Conservation (phyloP, 2,797 vertebrate genomes). For the Sebastes glaucus region DNA sequence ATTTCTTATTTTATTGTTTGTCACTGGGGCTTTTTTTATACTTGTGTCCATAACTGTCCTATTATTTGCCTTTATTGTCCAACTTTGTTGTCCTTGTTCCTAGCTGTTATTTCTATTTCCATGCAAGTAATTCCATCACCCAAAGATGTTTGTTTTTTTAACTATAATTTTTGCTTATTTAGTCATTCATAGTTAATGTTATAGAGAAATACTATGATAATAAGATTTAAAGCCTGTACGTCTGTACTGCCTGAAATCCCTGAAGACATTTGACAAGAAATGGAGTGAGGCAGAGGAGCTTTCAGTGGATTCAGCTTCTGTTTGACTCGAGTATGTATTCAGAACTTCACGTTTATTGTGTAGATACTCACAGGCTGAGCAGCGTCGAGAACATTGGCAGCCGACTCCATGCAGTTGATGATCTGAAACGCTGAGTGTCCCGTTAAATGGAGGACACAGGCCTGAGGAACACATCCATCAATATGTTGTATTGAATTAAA, state of each 20-base stretch:
- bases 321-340: neutral
- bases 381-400: constrained; percentile 63
- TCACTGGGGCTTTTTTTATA: accelerated
- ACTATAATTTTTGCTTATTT: no score
- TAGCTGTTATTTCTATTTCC: no score
- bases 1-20: no score
- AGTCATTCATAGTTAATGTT: no score
- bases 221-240: neutral
- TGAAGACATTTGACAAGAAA: neutral
- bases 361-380: constrained; percentile 71
- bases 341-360: neutral
- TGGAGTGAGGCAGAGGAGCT: neutral
- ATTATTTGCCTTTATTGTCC: accelerated
- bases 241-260: neutral
- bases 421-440: constrained; percentile 67
- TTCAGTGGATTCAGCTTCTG: neutral
- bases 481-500: neutral
- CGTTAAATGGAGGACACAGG: constrained; percentile 82
- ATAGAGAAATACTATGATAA: no score
- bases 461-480: constrained; percentile 64
- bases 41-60: no score
- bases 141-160: no score
- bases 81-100: no score
- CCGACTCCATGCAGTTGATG: constrained; percentile 88
- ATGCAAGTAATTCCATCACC: no score